phyloP scores from a whole-genome alignment of 2,797 vertebrate genomes.

The Sciurus carolinensis region DNA sequence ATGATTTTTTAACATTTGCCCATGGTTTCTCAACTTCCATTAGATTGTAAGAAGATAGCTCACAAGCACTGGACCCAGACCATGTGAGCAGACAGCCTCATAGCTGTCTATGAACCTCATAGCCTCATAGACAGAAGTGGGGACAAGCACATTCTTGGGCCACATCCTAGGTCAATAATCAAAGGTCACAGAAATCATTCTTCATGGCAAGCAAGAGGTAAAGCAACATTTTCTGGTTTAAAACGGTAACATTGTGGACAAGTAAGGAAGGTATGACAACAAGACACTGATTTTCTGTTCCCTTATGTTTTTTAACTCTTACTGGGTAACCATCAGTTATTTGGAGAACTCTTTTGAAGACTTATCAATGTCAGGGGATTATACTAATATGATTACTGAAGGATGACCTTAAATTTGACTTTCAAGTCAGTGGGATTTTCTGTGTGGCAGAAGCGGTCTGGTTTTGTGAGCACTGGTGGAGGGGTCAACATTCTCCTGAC shows the following conservation, averaged over 20 bases:
- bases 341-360: background rate
- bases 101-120: no score
- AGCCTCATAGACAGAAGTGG: background rate
- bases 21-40: background rate
- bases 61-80: background rate
- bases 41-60: background rate
- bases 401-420: background rate
- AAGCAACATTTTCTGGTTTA: background rate
- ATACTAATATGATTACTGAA: background rate
- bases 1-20: slow-evolving; percentile 12
- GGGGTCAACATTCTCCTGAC: background rate
- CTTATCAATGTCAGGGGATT: background rate
- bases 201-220: background rate
- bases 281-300: background rate
- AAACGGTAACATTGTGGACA: background rate
- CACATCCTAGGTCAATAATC: background rate
- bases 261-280: background rate
- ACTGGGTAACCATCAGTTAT: background rate
- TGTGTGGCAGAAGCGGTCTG: background rate
- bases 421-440: background rate
- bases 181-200: background rate
- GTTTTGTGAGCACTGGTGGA: background rate
- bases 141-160: background rate
- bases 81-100: background rate
- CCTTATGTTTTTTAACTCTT: background rate